Evolutionary conservation across 2,113 vertebrate genomes (phyloP).

Genomic region (Stigmatopora argus): DNA sequence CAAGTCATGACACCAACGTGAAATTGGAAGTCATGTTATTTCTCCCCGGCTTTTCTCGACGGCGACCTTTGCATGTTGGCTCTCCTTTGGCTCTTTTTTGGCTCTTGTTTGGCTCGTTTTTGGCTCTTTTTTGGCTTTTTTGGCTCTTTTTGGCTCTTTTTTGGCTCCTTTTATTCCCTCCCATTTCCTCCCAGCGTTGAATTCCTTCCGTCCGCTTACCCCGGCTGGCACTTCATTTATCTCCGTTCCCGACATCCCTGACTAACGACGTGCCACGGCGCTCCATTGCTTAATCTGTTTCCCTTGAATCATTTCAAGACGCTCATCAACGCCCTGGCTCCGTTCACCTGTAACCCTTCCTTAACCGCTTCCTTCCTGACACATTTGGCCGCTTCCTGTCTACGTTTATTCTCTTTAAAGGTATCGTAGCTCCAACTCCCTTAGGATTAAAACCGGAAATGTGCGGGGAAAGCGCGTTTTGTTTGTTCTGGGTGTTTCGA

Average conservation of each 20-base stretch:
- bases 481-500: no score
- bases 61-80: background rate
- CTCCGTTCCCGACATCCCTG: slow-evolving; percentile 52
- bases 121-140: no score
- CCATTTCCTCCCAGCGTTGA: slow-evolving; percentile 17
- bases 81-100: no score
- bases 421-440: no score
- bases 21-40: background rate
- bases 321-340: slow-evolving; percentile 40
- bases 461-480: no score
- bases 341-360: slow-evolving; percentile 1
- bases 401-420: background rate
- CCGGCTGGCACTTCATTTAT: slow-evolving; percentile 57
- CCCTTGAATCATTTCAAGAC: slow-evolving; percentile 58
- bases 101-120: no score
- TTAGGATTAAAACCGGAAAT: no score
- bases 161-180: slow-evolving; percentile 8
- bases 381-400: slow-evolving; percentile 18
- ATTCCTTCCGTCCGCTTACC: slow-evolving; percentile 30
- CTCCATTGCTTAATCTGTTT: slow-evolving; percentile 62
- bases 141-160: slow-evolving; percentile 6
- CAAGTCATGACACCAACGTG: background rate
- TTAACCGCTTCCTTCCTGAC: slow-evolving; percentile 9
- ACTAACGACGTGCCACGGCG: slow-evolving; percentile 61
- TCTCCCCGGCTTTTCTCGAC: background rate